Evolutionary conservation across 1,140 invertebrate genomes (phyloP).

Genomic region (Aethina tumida): DNA sequence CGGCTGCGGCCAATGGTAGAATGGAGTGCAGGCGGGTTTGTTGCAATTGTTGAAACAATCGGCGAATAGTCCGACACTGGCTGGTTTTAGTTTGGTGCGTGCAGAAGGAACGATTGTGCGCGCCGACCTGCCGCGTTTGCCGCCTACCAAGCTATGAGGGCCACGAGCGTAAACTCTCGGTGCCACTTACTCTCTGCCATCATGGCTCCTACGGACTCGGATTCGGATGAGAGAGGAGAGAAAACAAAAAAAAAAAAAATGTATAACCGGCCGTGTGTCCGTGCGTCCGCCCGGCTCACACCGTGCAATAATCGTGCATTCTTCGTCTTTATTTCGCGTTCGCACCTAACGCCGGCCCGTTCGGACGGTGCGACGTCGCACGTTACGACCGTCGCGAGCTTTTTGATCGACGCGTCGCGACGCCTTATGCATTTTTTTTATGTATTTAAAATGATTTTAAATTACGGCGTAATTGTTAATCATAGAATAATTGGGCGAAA

Average conservation of each 20-base stretch:
- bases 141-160: constrained; percentile 32
- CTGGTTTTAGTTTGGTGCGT: constrained; percentile 20
- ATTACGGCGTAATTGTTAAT: too few relatives aligned
- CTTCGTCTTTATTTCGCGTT: constrained; percentile 15
- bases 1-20: constrained; percentile 18
- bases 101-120: constrained; percentile 32
- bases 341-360: constrained; percentile 8
- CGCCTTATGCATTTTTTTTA: too few relatives aligned
- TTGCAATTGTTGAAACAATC: constrained; percentile 32
- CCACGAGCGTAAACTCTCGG: constrained; percentile 26
- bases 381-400: too few relatives aligned
- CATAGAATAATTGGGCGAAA: too few relatives aligned
- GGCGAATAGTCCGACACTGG: constrained; percentile 15
- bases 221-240: constrained; percentile 14
- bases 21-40: constrained; percentile 20
- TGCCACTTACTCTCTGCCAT: constrained; percentile 31
- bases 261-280: constrained; percentile 19
- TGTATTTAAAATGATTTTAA: too few relatives aligned
- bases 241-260: constrained; percentile 7
- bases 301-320: constrained; percentile 23
- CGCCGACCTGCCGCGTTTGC: constrained; percentile 30
- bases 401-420: too few relatives aligned
- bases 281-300: constrained; percentile 20
- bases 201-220: constrained; percentile 28
- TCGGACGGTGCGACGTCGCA: too few relatives aligned